A percentile compares a stretch with the other conserved stretches of the same genome.
phyloP scores from a whole-genome alignment of 2,113 vertebrate species.

The Daboia siamensis region DNA sequence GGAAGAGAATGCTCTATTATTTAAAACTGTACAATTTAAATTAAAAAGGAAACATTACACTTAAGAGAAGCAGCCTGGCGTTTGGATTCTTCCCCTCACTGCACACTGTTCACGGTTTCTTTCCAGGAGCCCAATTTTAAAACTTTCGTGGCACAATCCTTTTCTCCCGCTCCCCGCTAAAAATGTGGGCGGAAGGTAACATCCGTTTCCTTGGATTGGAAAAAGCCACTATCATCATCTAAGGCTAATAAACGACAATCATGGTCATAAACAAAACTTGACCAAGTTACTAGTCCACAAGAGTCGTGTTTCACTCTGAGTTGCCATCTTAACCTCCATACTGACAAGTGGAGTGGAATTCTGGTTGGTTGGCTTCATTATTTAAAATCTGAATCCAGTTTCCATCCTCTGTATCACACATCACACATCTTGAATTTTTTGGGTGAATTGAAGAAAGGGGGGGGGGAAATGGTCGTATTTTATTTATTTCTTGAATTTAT shows the following conservation, averaged over 20 bases:
- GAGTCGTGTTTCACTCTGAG: neutral
- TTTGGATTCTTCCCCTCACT: neutral
- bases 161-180: neutral
- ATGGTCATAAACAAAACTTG: neutral
- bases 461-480: neutral
- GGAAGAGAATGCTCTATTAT: slow-evolving; percentile 23
- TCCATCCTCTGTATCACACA: neutral
- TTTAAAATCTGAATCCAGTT: neutral
- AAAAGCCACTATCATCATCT: too few species aligned
- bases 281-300: neutral
- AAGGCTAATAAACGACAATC: neutral
- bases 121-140: neutral
- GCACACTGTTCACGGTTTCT: neutral
- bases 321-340: neutral
- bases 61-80: neutral
- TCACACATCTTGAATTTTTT: neutral
- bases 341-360: neutral
- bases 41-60: slow-evolving; percentile 1
- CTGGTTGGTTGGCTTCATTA: neutral
- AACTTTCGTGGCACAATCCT: neutral
- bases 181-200: neutral
- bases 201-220: neutral
- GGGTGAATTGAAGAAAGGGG: neutral
- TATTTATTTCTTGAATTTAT: neutral
- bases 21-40: slow-evolving; percentile 34